Conservation (phyloP, 2,888 invertebrate species). For the Tenthredo distinguenda region DNA sequence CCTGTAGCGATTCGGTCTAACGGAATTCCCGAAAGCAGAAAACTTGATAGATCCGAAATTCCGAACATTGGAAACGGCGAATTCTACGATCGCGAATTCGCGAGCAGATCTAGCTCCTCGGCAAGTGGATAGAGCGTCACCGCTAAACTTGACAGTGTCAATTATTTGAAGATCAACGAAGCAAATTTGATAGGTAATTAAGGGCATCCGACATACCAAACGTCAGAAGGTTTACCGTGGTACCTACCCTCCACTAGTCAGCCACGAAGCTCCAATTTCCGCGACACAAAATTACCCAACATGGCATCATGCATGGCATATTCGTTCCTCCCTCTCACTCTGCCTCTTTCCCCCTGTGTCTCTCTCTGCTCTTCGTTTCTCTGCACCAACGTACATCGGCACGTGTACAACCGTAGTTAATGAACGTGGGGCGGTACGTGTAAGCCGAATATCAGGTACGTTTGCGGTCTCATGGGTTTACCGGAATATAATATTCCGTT, state of each 20-base stretch:
- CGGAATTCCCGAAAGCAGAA: neutral
- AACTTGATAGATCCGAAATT: too few relatives aligned
- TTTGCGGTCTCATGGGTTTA: constrained; percentile 9
- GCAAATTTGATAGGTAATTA: constrained; percentile 28
- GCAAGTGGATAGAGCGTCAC: neutral
- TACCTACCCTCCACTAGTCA: neutral
- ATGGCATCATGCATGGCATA: constrained; percentile 10
- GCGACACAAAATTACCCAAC: constrained; percentile 22
- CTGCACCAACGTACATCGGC: neutral
- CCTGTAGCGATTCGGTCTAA: neutral
- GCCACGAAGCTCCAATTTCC: constrained; percentile 37
- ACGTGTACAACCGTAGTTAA: constrained; percentile 31
- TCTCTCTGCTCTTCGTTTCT: neutral
- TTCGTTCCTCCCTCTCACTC: neutral
- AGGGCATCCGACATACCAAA: neutral
- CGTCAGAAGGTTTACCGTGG: neutral
- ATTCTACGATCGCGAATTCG: neutral
- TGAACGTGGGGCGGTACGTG: constrained; percentile 12
- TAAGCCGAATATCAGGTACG: constrained; percentile 16
- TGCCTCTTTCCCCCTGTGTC: neutral
- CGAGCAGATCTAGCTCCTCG: neutral
- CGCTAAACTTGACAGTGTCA: neutral
- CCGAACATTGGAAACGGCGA: too few relatives aligned
- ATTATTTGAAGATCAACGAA: constrained; percentile 26
- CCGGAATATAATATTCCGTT: neutral